Evolutionary conservation across 1,140 invertebrate genomes (phyloP).

Genomic region (Schlechtendalia chinensis): DNA sequence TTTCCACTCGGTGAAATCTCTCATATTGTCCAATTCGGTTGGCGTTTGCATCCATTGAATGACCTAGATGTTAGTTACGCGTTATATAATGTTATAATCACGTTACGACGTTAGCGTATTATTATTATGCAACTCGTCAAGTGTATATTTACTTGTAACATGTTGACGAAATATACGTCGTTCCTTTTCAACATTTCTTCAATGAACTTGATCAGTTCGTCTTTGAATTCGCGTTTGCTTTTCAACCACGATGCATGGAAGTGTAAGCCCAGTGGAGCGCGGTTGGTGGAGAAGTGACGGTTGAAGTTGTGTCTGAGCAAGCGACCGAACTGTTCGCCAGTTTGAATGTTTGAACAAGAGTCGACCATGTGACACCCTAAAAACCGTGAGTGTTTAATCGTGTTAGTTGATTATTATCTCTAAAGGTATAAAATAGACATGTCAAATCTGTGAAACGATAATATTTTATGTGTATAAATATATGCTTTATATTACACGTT

Average conservation of each 20-base stretch:
- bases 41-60: conserved; percentile 98
- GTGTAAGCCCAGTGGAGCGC: conserved; percentile 89
- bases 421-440: too few relatives aligned
- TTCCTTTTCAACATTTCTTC: conserved; percentile 86
- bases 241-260: conserved; percentile 95
- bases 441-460: too few relatives aligned
- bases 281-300: conserved; percentile 87
- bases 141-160: conserved; percentile 69
- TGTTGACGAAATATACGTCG: conserved; percentile 93
- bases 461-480: too few relatives aligned
- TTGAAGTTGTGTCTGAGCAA: conserved; percentile 91
- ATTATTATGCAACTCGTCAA: too few relatives aligned
- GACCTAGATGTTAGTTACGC: conserved; percentile 60
- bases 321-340: conserved; percentile 81
- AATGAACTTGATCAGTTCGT: conserved; percentile 89
- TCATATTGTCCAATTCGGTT: conserved; percentile 78
- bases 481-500: too few relatives aligned
- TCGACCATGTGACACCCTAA: conserved; percentile 86
- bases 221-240: conserved; percentile 89
- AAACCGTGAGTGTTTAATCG: too few relatives aligned
- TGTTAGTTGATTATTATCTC: too few relatives aligned
- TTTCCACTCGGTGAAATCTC: conserved; percentile 93
- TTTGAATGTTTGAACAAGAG: conserved; percentile 88
- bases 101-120: too few relatives aligned
- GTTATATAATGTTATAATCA: too few relatives aligned